Evolutionary conservation across 2,797 vertebrate genomes (phyloP), one percentile per base, ranked within the genome.

Genomic region (Oreochromis mossambicus): DNA sequence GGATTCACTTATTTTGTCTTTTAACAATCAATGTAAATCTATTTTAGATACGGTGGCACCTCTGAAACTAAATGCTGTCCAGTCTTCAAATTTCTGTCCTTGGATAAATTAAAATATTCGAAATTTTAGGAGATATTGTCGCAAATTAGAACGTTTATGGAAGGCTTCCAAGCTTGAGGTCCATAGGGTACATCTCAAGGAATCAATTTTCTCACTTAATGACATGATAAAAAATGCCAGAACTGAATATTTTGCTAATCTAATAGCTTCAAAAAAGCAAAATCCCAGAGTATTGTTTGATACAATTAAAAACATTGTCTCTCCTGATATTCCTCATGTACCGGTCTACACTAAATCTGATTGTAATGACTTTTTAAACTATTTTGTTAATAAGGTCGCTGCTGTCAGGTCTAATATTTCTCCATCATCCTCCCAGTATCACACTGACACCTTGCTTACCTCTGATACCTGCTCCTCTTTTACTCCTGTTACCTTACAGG

Each of bases 111-210:
- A 24, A 24, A 24, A 24, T 24, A 24, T 24, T 24, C 24, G 3
- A 24, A 24, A 24, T 24, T 24, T 24, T 24, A 24, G 24, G 24
- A 24, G 24, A 24, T 24, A 24, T 24, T 24, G 24, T 24, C 24
- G 24, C 24, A 24, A 24, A 24, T 24, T 24, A 24, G 24, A 24
- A 24, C 1, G 26, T 26, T 26, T 4, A 26, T 26, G 26, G 26
- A 26, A 26, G 26, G 26, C 26, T 26, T 26, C 26, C 26, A 26
- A 26, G 26, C 26, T 26, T 26, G 26, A 55, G 52, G 21, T 55
- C 1, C 52, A 55, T 3, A 4, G 0, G 0, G 12, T 14, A 1
- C 52, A 8, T 0, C 52, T 54, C 11, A 54, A 13, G 21, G 21
- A 54, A 54, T 54, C 52, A 24, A 0, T 54, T 54, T 54, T 13